Evolutionary conservation across 2,797 vertebrate species (phyloP).

Genomic region (Aulostomus chinensis): DNA sequence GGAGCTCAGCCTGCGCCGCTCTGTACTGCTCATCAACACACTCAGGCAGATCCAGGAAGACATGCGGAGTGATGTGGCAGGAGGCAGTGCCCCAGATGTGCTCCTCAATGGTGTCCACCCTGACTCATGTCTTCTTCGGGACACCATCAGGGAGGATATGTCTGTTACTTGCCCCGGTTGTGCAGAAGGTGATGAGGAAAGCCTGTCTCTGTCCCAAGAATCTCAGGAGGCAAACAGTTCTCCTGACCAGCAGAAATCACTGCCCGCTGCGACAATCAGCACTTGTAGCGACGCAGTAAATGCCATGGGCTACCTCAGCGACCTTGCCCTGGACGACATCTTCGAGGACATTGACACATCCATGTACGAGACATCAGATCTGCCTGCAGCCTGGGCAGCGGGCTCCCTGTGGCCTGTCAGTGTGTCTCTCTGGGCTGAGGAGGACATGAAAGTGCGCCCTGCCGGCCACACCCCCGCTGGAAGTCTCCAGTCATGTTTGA

Average conservation of each 20-base stretch:
- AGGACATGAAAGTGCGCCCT: conserved; percentile 77
- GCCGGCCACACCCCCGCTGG: conserved; percentile 70
- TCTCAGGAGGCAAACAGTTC: conserved; percentile 57
- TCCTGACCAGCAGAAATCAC: conserved; percentile 63
- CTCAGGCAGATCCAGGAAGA: conserved; percentile 88
- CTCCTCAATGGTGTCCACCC: conserved; percentile 60
- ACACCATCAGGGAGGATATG: conserved; percentile 76
- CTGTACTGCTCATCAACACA: conserved; percentile 88
- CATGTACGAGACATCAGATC: conserved; percentile 87
- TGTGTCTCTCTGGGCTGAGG: conserved; percentile 73
- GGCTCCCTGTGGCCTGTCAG: conserved; percentile 63
- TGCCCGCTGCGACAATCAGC: conserved; percentile 60
- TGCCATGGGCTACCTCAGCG: conserved; percentile 85
- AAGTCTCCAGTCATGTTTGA: conserved; percentile 81
- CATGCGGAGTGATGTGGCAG: conserved; percentile 77
- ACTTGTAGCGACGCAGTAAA: conserved; percentile 84
- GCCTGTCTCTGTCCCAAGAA: conserved; percentile 16
- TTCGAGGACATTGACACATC: conserved; percentile 92
- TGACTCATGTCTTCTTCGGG: conserved; percentile 78
- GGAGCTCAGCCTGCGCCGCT: conserved; percentile 88
- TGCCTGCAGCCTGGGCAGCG: conserved; percentile 72
- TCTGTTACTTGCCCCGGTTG: conserved; percentile 73
- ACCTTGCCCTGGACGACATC: conserved; percentile 87
- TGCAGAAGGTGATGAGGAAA: conserved; percentile 50
- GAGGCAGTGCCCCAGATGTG: conserved; percentile 36